A percentile compares a stretch with the other conserved stretches of the same genome.
Evolutionary conservation across 2,888 invertebrate species (phyloP).

Genomic region (Nephrotoma appendiculata): DNA sequence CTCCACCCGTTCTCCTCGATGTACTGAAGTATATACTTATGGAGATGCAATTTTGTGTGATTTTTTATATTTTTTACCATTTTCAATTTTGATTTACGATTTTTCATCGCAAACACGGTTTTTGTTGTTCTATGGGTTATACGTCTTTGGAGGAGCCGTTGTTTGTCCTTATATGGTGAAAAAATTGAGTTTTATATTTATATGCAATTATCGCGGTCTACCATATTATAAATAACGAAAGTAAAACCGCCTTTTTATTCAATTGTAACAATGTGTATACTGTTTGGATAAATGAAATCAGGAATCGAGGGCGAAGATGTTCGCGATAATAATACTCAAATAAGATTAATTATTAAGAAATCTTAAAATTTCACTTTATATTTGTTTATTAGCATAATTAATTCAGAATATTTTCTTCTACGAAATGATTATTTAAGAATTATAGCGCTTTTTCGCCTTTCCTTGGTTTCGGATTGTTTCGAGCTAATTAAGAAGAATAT

Average conservation of each 20-base stretch:
- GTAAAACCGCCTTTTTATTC: not conserved
- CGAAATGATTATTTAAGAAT: not conserved
- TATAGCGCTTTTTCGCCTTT: not conserved
- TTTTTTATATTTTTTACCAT: not conserved
- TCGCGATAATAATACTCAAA: not conserved
- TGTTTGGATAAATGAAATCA: not conserved
- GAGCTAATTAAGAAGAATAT: not conserved
- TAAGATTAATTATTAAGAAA: not conserved
- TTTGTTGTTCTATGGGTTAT: not conserved
- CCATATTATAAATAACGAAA: not conserved
- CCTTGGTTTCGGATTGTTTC: not conserved
- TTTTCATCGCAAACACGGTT: not conserved
- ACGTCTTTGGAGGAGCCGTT: not conserved
- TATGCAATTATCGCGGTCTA: not conserved
- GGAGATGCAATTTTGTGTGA: not conserved
- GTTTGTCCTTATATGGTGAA: not conserved
- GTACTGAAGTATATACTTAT: not conserved
- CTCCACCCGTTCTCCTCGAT: not conserved
- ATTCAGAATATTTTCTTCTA: not conserved
- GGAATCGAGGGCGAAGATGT: not conserved
- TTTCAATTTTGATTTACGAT: not conserved
- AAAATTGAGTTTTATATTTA: not conserved
- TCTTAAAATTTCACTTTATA: not conserved
- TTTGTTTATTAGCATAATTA: not conserved
- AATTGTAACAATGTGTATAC: not conserved